phyloP scores from a whole-genome alignment of 2,113 vertebrate genomes.

The Eidolon helvum region DNA sequence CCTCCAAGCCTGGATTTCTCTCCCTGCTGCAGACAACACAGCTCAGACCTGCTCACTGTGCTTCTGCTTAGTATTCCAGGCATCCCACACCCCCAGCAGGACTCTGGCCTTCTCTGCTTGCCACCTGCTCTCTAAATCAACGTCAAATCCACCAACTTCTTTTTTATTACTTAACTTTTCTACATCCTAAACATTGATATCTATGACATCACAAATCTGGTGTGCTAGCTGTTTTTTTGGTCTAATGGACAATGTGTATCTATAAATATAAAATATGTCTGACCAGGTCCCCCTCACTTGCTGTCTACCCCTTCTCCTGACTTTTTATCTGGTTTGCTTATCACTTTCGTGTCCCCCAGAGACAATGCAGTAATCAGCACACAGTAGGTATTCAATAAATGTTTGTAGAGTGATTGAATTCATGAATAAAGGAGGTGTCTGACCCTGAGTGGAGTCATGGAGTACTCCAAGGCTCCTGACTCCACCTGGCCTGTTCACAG shows the following conservation, averaged over 20 bases:
- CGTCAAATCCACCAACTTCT: too few species aligned
- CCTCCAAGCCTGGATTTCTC: not conserved
- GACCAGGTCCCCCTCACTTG: fast-evolving
- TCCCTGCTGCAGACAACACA: not conserved
- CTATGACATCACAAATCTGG: not conserved
- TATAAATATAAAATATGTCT: not conserved
- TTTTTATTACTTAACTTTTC: too few species aligned
- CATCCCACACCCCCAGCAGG: fast-evolving
- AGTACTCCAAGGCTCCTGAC: not conserved
- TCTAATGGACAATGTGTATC: not conserved
- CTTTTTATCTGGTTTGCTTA: not conserved
- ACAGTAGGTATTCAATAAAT: not conserved
- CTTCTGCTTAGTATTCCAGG: not conserved
- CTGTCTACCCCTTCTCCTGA: not conserved
- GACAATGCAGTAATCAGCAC: not conserved
- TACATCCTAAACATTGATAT: not conserved
- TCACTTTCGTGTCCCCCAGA: not conserved
- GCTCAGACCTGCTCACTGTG: fast-evolving
- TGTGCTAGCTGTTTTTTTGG: not conserved
- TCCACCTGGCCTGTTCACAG: not conserved
- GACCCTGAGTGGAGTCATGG: fast-evolving
- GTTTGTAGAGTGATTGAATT: not conserved
- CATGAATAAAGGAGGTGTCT: fast-evolving
- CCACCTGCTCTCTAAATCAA: too few species aligned
- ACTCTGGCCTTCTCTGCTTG: fast-evolving